These are phyloP conservation scores for Lepidurus packardi DNA, from an alignment of 1,140 invertebrate species.

Conservation along the genomic window DNA sequence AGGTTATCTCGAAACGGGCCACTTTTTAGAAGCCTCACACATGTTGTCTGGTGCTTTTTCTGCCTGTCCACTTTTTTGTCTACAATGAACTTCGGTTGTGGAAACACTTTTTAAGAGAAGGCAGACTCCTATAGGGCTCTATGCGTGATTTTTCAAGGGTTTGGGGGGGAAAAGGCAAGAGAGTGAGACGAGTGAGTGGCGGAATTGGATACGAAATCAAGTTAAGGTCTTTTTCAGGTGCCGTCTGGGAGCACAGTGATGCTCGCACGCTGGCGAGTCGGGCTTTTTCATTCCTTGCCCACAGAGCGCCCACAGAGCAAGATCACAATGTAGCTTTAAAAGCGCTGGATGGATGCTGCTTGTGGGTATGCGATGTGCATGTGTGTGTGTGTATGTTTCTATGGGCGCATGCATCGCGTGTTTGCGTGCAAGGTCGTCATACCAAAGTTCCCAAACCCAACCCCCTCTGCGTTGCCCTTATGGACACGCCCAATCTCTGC, in stretches of 20 bases:
- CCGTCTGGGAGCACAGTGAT: constrained; percentile 20
- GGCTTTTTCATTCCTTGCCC: background rate
- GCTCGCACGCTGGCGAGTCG: constrained; percentile 11
- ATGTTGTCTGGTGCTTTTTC: background rate
- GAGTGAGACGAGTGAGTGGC: background rate
- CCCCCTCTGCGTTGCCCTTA: background rate
- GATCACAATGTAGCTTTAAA: background rate
- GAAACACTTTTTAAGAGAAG: background rate
- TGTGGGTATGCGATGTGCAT: background rate
- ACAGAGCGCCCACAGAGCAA: constrained; percentile 5
- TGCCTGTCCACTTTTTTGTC: background rate
- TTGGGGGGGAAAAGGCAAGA: background rate
- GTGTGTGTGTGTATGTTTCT: background rate
- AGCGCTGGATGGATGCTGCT: constrained; percentile 20
- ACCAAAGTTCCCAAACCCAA: background rate
- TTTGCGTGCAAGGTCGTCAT: constrained; percentile 18
- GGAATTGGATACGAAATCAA: background rate
- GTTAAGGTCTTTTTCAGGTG: constrained; percentile 16
- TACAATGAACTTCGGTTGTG: background rate
- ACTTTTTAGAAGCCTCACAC: background rate
- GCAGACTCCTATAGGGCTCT: background rate
- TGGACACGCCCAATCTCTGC: background rate
- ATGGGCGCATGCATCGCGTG: constrained; percentile 2
- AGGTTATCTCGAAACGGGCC: background rate
- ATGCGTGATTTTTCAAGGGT: background rate